A percentile compares a stretch with the other conserved stretches of the same genome.
phyloP scores from a whole-genome alignment of 2,113 vertebrate species.

The Leptosomus discolor region DNA sequence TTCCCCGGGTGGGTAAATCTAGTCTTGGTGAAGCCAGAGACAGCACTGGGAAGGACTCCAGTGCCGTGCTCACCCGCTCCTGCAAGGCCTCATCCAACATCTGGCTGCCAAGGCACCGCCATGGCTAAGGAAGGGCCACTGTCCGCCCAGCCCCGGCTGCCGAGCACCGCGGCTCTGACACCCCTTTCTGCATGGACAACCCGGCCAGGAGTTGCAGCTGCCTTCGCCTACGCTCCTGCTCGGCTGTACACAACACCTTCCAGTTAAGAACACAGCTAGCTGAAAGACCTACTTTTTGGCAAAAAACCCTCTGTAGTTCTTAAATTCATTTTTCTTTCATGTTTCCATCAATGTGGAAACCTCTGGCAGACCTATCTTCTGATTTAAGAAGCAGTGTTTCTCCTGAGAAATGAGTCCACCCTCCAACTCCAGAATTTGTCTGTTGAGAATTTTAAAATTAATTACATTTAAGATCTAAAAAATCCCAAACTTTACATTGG shows the following conservation, averaged over 20 bases:
- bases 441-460: neutral
- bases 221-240: neutral
- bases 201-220: neutral
- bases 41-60: neutral
- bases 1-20: neutral
- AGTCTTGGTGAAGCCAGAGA: neutral
- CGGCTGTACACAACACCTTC: neutral
- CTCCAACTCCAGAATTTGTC: neutral
- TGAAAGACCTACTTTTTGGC: neutral
- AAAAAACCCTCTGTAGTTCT: neutral
- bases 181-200: neutral
- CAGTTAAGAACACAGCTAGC: neutral
- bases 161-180: fast-evolving
- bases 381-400: neutral
- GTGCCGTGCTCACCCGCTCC: neutral
- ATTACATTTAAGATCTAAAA: neutral
- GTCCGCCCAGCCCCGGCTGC: fast-evolving
- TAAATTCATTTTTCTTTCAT: neutral
- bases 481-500: neutral
- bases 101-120: neutral
- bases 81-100: too few species aligned
- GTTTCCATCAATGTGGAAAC: neutral
- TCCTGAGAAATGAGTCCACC: neutral
- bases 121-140: neutral
- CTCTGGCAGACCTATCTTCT: neutral